These are phyloP conservation scores for Hydrocynus forskahlii DNA, from an alignment of 2,797 vertebrate genomes.

Conservation along the genomic window DNA sequence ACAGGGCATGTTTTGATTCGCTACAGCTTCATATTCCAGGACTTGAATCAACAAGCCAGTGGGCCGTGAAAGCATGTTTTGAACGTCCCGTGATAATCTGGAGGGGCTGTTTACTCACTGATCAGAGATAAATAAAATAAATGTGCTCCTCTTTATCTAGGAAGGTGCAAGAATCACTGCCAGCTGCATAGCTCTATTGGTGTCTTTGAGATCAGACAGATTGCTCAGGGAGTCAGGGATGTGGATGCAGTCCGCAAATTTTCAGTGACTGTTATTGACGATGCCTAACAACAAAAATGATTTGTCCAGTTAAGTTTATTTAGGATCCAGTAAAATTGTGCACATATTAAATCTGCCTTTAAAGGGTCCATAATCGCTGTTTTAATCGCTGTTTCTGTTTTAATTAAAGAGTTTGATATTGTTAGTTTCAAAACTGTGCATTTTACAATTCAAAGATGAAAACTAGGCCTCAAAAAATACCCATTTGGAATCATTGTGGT, in stretches of 20 bases:
- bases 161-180: not conserved
- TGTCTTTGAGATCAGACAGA: not conserved
- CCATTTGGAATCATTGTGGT: no score
- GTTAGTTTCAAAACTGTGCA: no score
- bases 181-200: not conserved
- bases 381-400: no score
- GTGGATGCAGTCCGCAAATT: not conserved
- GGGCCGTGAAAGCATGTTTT: not conserved
- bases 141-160: not conserved
- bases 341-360: no score
- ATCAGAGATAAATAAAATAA: constrained; percentile 1
- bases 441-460: no score
- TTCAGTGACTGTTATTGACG: not conserved
- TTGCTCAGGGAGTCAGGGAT: not conserved
- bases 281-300: no score
- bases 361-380: no score
- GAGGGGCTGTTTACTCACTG: not conserved
- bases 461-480: no score
- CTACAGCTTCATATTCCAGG: not conserved
- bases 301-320: no score
- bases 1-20: not conserved
- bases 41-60: constrained; percentile 10
- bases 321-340: not conserved
- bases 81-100: not conserved
- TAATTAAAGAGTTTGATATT: no score